A percentile compares a stretch with the other conserved stretches of the same genome.
Evolutionary conservation across 1,140 invertebrate genomes (phyloP).

Genomic region (Pseudachorutes palmiensis): DNA sequence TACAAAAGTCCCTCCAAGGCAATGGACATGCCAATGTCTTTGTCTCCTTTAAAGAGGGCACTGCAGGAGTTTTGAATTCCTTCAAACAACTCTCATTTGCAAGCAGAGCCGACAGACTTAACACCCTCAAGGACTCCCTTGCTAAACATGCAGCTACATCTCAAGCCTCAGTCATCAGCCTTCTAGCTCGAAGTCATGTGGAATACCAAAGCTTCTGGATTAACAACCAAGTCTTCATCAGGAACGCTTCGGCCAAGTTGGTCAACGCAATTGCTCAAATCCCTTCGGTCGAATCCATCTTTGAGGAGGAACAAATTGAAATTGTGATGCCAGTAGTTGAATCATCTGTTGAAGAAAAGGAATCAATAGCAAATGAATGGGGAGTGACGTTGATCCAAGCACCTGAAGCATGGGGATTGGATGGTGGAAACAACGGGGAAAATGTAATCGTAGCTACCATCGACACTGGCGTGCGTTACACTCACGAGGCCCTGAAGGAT

Average conservation of each 20-base stretch:
- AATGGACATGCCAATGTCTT: not conserved
- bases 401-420: conserved; percentile 6
- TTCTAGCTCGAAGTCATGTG: not conserved
- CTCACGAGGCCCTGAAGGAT: not conserved
- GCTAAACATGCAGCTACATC: not conserved
- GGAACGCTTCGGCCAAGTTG: not conserved
- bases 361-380: conserved; percentile 10
- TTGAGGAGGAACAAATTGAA: not conserved
- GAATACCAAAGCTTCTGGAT: not conserved
- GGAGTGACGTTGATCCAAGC: conserved; percentile 6
- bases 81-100: not conserved
- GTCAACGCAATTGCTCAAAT: not conserved
- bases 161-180: not conserved
- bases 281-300: not conserved
- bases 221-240: not conserved
- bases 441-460: conserved; percentile 5
- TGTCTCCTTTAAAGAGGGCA: not conserved
- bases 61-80: not conserved
- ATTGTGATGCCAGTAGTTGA: not conserved
- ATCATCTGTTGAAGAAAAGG: not conserved
- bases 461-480: conserved; percentile 5
- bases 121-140: not conserved
- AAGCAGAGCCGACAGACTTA: not conserved
- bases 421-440: conserved; percentile 10
- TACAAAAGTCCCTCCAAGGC: too few species aligned